A percentile compares a stretch with the other conserved stretches of the same genome.
Evolutionary conservation across 2,113 vertebrate species (phyloP).

Genomic region (Chaenogobius annularis): DNA sequence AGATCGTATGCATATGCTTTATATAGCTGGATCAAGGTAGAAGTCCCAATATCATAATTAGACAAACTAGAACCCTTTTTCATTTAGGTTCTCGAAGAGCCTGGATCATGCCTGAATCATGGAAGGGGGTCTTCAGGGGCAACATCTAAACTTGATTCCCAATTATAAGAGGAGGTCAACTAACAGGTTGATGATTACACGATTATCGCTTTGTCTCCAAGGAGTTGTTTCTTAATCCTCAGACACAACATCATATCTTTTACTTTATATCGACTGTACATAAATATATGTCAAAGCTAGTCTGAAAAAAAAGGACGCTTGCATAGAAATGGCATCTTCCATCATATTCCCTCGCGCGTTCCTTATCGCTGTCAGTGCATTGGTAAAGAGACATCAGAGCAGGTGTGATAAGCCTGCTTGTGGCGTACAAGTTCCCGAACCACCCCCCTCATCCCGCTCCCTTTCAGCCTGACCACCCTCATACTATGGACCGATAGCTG

Average conservation of each 20-base stretch:
- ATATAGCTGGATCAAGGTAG: not conserved
- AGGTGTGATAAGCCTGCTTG: slow-evolving; percentile 52
- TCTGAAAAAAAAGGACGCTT: too few relatives aligned
- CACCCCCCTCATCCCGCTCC: slow-evolving; percentile 27
- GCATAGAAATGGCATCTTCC: not conserved
- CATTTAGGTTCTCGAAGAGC: not conserved
- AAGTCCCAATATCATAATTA: not conserved
- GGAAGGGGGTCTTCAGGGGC: too few relatives aligned
- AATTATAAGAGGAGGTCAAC: too few relatives aligned
- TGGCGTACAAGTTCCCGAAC: slow-evolving; percentile 48
- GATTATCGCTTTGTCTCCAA: not conserved
- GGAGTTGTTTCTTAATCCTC: not conserved
- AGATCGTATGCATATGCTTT: not conserved
- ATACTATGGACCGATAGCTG: slow-evolving; percentile 64
- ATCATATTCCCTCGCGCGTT: slow-evolving; percentile 20
- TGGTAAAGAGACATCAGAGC: slow-evolving; percentile 60
- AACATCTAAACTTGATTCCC: too few relatives aligned
- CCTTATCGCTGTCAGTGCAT: slow-evolving; percentile 39
- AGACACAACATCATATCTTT: not conserved
- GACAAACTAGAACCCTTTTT: not conserved
- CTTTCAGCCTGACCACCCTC: slow-evolving; percentile 54
- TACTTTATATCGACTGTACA: not conserved
- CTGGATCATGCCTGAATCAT: too few relatives aligned
- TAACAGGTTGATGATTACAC: not conserved
- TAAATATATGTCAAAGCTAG: not conserved